Percentiles rank a stretch among this genome's conserved stretches.
Evolutionary conservation across 2,797 vertebrate species (phyloP).

Genomic region (Gadopsis bispinosus): DNA sequence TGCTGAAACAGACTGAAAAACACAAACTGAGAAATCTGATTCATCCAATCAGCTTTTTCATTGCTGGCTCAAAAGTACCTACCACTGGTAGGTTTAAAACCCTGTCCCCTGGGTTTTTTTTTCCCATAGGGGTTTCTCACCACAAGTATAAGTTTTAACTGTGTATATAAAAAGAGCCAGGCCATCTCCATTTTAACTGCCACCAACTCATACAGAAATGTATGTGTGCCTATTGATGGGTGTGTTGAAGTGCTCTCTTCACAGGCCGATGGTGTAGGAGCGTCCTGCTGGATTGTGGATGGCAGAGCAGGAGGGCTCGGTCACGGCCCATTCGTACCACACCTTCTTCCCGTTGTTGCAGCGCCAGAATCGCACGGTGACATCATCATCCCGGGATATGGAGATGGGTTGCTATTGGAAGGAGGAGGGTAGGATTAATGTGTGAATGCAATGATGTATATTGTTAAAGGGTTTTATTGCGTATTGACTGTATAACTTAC

Average conservation of each 20-base stretch:
- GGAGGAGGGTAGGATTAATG: background rate
- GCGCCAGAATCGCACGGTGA: conserved; percentile 93
- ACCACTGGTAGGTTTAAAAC: conserved; percentile 23
- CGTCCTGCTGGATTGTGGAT: conserved; percentile 95
- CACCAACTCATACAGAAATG: conserved; percentile 34
- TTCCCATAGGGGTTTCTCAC: conserved; percentile 8
- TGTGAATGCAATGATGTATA: background rate
- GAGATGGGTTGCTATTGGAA: conserved; percentile 89
- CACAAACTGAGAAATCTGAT: conserved; percentile 21
- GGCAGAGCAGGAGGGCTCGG: conserved; percentile 90
- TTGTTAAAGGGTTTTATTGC: fast-evolving
- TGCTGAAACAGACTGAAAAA: conserved; percentile 23
- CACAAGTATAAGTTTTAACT: conserved; percentile 32
- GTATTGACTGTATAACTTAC: conserved; percentile 74
- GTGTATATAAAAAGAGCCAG: conserved; percentile 26
- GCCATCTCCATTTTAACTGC: background rate
- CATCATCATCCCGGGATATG: conserved; percentile 84
- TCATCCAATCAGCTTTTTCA: conserved; percentile 17
- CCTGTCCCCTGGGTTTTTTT: too few species aligned
- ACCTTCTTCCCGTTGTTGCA: conserved; percentile 95
- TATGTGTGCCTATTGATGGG: background rate
- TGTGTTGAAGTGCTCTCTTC: conserved; percentile 44
- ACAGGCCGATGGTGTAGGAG: conserved; percentile 94
- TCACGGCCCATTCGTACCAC: conserved; percentile 97
- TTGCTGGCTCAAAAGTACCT: conserved; percentile 12